phyloP scores from a whole-genome alignment of 92 coral and sea anemone genomes.

The Paragorgia papillata region DNA sequence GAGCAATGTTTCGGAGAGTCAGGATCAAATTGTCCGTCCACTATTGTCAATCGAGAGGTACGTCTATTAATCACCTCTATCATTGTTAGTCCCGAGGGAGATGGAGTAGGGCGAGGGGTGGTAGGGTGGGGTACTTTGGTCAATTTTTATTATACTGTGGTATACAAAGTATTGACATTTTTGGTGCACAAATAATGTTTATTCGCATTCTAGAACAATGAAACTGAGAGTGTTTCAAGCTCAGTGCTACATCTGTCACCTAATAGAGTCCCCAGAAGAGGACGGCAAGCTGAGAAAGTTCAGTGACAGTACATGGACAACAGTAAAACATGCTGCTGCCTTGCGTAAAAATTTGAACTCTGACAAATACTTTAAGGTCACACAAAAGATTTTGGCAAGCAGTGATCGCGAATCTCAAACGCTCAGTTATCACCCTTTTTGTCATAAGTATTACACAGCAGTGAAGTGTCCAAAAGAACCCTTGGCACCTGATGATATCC shows the following conservation, averaged over 20 bases:
- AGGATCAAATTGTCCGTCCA: too few relatives aligned
- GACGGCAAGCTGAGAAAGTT: conserved; percentile 14
- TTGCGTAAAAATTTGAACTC: conserved; percentile 25
- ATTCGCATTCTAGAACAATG: conserved; percentile 4
- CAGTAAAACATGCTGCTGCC: conserved; percentile 9
- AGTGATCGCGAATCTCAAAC: conserved; percentile 4
- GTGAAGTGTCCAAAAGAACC: background rate
- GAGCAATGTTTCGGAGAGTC: too few relatives aligned
- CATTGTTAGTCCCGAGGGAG: too few relatives aligned
- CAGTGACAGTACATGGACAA: conserved; percentile 19
- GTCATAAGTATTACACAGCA: conserved; percentile 25
- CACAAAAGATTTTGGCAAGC: conserved; percentile 16
- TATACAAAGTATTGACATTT: too few relatives aligned
- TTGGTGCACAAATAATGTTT: too few relatives aligned
- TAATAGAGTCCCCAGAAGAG: conserved; percentile 7
- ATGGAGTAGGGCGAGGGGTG: too few relatives aligned
- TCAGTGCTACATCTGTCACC: conserved; percentile 33
- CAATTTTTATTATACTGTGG: too few relatives aligned
- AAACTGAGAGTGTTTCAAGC: conserved; percentile 5
- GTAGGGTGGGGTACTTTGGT: too few relatives aligned
- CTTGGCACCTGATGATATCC: background rate
- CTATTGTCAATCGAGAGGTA: too few relatives aligned
- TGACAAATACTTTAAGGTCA: conserved; percentile 27
- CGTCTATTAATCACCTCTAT: too few relatives aligned
- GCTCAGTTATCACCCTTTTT: conserved; percentile 3